Evolutionary conservation across 2,797 vertebrate species (phyloP).

Genomic region (Halcyon chelicuti): DNA sequence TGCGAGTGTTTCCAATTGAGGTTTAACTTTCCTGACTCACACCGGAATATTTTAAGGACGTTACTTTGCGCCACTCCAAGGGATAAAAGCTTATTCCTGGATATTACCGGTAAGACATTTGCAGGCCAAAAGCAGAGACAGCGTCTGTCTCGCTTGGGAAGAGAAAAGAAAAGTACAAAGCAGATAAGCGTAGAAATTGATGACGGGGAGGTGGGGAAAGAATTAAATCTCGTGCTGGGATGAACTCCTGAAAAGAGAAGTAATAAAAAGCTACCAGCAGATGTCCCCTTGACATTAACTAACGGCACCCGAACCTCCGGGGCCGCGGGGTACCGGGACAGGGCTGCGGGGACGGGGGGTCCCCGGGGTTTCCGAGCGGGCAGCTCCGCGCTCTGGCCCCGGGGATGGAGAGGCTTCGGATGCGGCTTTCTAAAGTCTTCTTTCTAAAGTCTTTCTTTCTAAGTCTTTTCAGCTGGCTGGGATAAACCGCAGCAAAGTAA

Average conservation of each 20-base stretch:
- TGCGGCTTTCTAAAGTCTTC: neutral
- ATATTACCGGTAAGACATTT: neutral
- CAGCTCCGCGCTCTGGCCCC: neutral
- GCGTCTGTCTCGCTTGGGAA: fast-evolving
- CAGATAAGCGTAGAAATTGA: neutral
- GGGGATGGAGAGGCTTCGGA: neutral
- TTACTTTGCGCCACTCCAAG: neutral
- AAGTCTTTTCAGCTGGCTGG: neutral
- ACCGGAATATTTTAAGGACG: neutral
- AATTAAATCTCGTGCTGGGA: neutral
- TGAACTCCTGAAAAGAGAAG: neutral
- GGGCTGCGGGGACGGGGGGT: fast-evolving
- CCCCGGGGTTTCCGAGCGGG: neutral
- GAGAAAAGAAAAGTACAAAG: too few relatives aligned
- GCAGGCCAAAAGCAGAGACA: neutral
- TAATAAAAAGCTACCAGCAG: slow-evolving; percentile 11
- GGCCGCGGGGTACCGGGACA: fast-evolving
- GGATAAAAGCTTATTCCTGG: neutral
- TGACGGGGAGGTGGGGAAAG: neutral
- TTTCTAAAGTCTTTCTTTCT: too few relatives aligned
- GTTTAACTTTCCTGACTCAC: neutral
- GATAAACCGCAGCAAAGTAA: neutral
- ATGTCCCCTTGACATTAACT: slow-evolving; percentile 18
- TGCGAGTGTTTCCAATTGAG: neutral
- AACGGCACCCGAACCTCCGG: neutral